These are phyloP conservation scores for Phoxinus phoxinus DNA, from an alignment of 2,113 vertebrate genomes.

Conservation along the genomic window DNA sequence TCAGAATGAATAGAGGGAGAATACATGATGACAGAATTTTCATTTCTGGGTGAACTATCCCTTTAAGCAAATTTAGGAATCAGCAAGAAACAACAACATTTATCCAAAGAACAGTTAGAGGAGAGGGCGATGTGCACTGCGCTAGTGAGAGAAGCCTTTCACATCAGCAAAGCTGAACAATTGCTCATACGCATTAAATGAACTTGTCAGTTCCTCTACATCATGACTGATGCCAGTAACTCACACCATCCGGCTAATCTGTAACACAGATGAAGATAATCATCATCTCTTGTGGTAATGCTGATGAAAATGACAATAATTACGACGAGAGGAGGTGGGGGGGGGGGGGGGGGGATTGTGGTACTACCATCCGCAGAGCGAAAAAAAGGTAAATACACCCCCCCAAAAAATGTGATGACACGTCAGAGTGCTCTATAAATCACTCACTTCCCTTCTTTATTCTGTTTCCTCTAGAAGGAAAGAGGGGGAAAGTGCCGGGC, in stretches of 20 bases:
- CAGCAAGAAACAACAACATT: background rate
- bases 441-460: constrained; percentile 16
- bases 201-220: constrained; percentile 7
- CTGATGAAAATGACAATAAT: constrained; percentile 47
- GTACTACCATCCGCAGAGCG: background rate
- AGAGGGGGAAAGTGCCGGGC: background rate
- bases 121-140: background rate
- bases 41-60: background rate
- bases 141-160: background rate
- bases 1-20: background rate
- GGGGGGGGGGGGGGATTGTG: background rate
- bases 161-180: constrained; percentile 4
- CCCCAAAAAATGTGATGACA: background rate
- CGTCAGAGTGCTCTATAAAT: constrained; percentile 14
- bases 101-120: background rate
- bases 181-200: constrained; percentile 9
- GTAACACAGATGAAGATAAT: constrained; percentile 44
- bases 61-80: background rate
- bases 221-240: constrained; percentile 29
- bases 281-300: constrained; percentile 31
- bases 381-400: constrained; percentile 17
- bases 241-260: constrained; percentile 33
- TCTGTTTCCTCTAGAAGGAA: background rate
- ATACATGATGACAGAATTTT: background rate
- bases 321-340: background rate